These are phyloP conservation scores for Furcifer pardalis DNA, from an alignment of 2,797 vertebrate species.

Conservation along the genomic window DNA sequence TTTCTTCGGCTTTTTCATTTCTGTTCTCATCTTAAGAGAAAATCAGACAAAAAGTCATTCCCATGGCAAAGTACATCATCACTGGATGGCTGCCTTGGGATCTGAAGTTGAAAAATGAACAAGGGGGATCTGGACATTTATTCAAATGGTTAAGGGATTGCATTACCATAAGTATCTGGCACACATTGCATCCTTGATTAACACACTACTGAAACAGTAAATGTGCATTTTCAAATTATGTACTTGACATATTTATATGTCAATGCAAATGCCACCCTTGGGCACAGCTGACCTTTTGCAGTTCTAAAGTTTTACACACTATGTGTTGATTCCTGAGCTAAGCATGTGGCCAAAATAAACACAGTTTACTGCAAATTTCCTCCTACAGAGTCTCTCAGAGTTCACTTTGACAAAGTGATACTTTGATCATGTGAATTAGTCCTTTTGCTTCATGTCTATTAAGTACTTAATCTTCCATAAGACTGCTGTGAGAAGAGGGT, in stretches of 20 bases:
- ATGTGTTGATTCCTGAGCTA: not conserved
- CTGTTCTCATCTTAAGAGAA: not conserved
- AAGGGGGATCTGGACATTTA: not conserved
- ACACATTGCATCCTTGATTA: not conserved
- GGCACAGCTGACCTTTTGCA: not conserved
- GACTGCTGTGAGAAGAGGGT: not conserved
- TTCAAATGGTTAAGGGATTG: not conserved
- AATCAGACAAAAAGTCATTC: not conserved
- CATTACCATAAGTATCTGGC: not conserved
- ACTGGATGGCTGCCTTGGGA: not conserved
- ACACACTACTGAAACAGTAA: too few relatives aligned
- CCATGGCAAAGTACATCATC: not conserved
- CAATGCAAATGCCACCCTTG: not conserved
- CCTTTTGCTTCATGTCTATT: not conserved
- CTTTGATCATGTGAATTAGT: not conserved
- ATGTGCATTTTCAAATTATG: not conserved
- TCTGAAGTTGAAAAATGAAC: not conserved
- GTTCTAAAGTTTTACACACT: not conserved
- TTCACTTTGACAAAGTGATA: not conserved
- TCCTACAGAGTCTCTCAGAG: not conserved
- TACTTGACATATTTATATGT: not conserved
- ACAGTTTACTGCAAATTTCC: not conserved
- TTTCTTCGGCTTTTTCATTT: not conserved
- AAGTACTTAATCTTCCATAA: not conserved
- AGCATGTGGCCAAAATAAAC: not conserved